These are phyloP conservation scores for Lycia hirtaria DNA, from an alignment of 2,888 invertebrate species.

Conservation along the genomic window DNA sequence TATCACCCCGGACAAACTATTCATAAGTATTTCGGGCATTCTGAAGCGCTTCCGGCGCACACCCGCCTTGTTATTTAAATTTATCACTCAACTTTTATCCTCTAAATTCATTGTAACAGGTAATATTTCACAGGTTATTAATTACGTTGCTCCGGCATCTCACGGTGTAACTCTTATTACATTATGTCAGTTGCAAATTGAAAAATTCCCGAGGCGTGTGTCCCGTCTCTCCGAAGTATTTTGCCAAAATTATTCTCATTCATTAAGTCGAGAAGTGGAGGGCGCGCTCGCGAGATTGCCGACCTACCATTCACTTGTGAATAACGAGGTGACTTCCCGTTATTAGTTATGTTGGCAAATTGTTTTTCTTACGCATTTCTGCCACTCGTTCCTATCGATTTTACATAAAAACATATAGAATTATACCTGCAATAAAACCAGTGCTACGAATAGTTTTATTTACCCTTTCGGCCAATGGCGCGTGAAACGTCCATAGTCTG, in stretches of 20 bases:
- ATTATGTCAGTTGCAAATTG: slow-evolving; percentile 85
- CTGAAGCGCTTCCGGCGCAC: slow-evolving; percentile 48
- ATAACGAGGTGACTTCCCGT: slow-evolving; percentile 83
- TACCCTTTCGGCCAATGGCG: slow-evolving; percentile 39
- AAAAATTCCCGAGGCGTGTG: slow-evolving; percentile 85
- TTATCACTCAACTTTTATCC: slow-evolving; percentile 85
- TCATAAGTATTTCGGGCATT: slow-evolving; percentile 78
- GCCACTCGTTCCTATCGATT: slow-evolving; percentile 58
- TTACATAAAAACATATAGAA: slow-evolving; percentile 55
- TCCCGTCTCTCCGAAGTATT: slow-evolving; percentile 83
- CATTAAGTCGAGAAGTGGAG: slow-evolving; percentile 83
- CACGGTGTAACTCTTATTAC: slow-evolving; percentile 84
- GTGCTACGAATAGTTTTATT: slow-evolving; percentile 45
- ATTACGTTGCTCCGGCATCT: slow-evolving; percentile 82
- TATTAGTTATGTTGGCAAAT: slow-evolving; percentile 82
- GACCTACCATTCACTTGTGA: slow-evolving; percentile 81
- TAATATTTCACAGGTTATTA: slow-evolving; percentile 85
- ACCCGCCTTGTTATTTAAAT: slow-evolving; percentile 81
- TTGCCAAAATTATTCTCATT: slow-evolving; percentile 85
- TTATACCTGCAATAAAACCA: slow-evolving; percentile 46
- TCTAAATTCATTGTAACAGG: slow-evolving; percentile 84
- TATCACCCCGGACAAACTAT: slow-evolving; percentile 80
- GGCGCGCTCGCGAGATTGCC: slow-evolving; percentile 79
- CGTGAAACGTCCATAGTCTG: slow-evolving; percentile 38
- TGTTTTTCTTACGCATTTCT: slow-evolving; percentile 75